These are phyloP conservation scores for Hoplodrina ambigua DNA, from an alignment of 2,888 invertebrate species.

Conservation along the genomic window DNA sequence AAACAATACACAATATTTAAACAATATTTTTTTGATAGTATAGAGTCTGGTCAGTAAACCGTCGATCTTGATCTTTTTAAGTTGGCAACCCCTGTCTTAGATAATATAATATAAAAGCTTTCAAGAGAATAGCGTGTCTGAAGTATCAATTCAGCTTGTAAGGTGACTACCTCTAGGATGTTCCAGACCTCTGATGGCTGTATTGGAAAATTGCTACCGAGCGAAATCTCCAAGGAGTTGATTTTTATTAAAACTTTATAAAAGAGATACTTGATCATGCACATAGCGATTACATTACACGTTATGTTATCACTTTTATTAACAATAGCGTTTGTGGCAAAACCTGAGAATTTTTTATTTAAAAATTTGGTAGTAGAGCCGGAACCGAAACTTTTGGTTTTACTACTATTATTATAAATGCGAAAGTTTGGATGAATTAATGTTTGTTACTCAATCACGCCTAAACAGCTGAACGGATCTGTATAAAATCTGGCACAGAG, in stretches of 20 bases:
- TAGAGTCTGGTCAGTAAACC: no score
- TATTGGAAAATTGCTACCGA: constrained; percentile 85
- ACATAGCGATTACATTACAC: constrained; percentile 62
- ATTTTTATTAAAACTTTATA: constrained; percentile 85
- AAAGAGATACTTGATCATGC: constrained; percentile 72
- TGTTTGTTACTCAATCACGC: no score
- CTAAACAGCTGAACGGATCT: no score
- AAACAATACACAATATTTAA: no score
- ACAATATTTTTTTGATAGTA: no score
- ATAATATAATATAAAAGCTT: constrained; percentile 91
- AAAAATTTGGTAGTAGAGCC: no score
- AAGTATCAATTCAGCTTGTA: constrained; percentile 90
- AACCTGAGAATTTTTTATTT: constrained; percentile 19
- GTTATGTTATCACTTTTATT: constrained; percentile 69
- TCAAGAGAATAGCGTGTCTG: constrained; percentile 89
- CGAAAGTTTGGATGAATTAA: no score
- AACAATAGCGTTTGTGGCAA: constrained; percentile 63
- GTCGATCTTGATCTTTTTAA: no score
- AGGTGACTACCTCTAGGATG: constrained; percentile 85
- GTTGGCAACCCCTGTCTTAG: constrained; percentile 59
- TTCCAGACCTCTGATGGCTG: constrained; percentile 83
- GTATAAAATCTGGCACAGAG: no score
- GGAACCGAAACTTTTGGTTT: no score
- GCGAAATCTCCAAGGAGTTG: constrained; percentile 78
- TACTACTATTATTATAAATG: no score